Percentiles rank a stretch among this genome's conserved stretches.
Evolutionary conservation across 2,888 invertebrate genomes (phyloP).

Genomic region (Volucella inflata): DNA sequence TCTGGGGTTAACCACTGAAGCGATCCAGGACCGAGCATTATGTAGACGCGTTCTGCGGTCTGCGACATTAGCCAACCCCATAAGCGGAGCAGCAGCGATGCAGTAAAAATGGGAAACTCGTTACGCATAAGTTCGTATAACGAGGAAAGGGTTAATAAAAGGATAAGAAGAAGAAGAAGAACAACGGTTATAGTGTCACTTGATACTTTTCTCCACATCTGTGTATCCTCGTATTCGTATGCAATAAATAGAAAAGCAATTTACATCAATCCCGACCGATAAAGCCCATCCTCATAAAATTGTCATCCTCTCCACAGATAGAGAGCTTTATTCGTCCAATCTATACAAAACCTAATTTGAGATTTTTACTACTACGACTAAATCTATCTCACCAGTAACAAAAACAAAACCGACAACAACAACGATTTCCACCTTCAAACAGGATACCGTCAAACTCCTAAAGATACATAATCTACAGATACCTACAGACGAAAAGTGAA

Average conservation of each 20-base stretch:
- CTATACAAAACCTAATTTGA: background rate
- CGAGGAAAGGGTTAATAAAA: too few species aligned
- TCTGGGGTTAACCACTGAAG: too few species aligned
- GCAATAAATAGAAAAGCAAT: conserved; percentile 47
- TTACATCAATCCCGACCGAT: conserved; percentile 39
- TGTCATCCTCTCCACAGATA: background rate
- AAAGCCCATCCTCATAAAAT: background rate
- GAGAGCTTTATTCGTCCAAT: conserved; percentile 16
- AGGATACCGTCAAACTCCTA: conserved; percentile 12
- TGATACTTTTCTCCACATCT: conserved; percentile 37
- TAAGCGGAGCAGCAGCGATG: too few species aligned
- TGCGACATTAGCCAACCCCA: too few species aligned
- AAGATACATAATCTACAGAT: conserved; percentile 5
- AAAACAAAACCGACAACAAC: background rate
- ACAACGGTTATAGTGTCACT: conserved; percentile 4
- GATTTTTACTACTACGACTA: conserved; percentile 19
- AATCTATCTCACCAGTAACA: background rate
- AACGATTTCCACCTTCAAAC: background rate
- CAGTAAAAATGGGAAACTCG: too few species aligned
- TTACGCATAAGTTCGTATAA: too few species aligned
- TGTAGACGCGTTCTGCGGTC: too few species aligned
- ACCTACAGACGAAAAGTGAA: conserved; percentile 45
- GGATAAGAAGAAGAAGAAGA: too few species aligned
- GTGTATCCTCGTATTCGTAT: background rate
- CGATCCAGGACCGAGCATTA: too few species aligned